Conservation (phyloP, 2,113 vertebrate species). For the Echinops telfairi region DNA sequence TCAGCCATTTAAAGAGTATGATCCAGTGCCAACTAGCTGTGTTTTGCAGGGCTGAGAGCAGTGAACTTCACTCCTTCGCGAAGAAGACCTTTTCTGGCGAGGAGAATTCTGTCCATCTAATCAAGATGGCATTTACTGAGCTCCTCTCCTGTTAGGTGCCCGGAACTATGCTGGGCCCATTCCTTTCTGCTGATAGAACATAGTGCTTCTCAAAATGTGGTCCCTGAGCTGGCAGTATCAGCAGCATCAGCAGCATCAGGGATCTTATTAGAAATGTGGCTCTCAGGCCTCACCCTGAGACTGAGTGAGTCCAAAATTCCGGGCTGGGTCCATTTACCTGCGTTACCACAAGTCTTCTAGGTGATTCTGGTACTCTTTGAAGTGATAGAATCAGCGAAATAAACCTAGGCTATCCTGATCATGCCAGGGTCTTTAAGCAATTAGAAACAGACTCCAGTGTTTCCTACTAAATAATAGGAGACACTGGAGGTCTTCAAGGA, state of each 20-base stretch:
- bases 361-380: neutral
- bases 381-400: neutral
- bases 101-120: neutral
- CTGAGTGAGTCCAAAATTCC: neutral
- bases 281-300: neutral
- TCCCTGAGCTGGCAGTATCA: neutral
- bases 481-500: neutral
- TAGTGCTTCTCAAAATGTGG: neutral
- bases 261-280: neutral
- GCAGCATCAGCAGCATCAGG: neutral
- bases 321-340: neutral
- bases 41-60: neutral
- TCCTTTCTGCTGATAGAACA: conserved; percentile 5
- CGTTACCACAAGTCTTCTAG: neutral
- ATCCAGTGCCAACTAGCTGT: neutral
- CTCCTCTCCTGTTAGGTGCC: neutral
- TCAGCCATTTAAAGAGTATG: neutral
- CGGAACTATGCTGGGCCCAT: neutral
- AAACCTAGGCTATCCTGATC: neutral
- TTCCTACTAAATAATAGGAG: conserved; percentile 19
- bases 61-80: neutral
- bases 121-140: neutral
- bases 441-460: neutral
- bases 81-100: neutral
- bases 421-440: neutral